Evolutionary conservation across 2,113 vertebrate genomes (phyloP), one percentile per base, ranked within the genome.

Genomic region (Parus major): DNA sequence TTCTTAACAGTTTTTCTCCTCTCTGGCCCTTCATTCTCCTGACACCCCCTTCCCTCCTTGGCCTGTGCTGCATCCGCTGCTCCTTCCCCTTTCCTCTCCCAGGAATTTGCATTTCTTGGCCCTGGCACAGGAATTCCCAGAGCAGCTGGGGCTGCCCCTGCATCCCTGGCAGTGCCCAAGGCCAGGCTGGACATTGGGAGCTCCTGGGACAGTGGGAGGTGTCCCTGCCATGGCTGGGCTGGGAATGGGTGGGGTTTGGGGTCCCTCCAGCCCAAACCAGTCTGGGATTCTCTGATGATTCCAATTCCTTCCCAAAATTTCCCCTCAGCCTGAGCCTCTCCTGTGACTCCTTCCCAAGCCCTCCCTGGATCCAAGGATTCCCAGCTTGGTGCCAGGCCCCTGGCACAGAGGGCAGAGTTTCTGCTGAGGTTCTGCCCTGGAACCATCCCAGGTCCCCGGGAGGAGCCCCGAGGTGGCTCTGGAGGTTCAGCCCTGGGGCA

Each of bases 161-260:
- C 31, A 65, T 55, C 61, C 50, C 77, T 80, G 61, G 41, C 10
- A 80, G 41, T 46, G 63, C 2, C 50, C 77, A 2, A 56, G 61
- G 61, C 77, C 63, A 36, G 77, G 50, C 0, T 80, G 77, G 76
- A 44, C 15, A 21, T 2, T 71, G 69, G 75, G 49, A 79, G 39
- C 77, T 24, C 49, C 33, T 66, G 77, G 61, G 27, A 8, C 42
- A 56, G n/a, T 46, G 50, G 41, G 1, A 80, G 33, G 20, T 33
- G 78, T 59, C 78, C 78, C 64, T 69, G 78, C 42, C 63, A 27
- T 6, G 41, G 50, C 33, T 20, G 50, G 75, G 39, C 4, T 36
- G 61, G 77, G 3, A 17, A 25, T 33, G 35, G 44, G 0, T 41
- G 78, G 9, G n/a, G 0, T 72, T 4, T 63, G 0, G 6, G 6